These are phyloP conservation scores for Tolypeutes matacus DNA, from an alignment of 2,797 vertebrate species.

Conservation along the genomic window DNA sequence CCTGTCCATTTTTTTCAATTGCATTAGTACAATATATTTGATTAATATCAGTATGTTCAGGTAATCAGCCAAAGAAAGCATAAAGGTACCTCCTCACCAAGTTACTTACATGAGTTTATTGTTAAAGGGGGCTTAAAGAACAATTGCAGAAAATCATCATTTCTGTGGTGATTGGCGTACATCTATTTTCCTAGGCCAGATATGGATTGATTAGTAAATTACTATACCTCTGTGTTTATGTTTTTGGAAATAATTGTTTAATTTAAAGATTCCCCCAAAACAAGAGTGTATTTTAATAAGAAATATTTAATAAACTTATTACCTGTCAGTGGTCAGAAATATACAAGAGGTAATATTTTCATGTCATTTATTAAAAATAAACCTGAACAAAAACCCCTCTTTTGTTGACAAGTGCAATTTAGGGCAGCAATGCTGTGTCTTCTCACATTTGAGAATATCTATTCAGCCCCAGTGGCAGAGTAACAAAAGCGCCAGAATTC, in stretches of 20 bases:
- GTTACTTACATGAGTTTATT: conserved; percentile 31
- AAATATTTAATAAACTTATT: neutral
- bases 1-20: neutral
- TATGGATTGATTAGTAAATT: neutral
- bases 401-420: neutral
- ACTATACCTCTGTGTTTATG: neutral
- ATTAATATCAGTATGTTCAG: neutral
- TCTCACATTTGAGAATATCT: no score
- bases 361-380: neutral
- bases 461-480: neutral
- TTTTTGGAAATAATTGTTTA: neutral
- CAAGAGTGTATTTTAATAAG: neutral
- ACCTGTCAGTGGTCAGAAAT: neutral
- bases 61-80: neutral
- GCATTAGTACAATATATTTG: neutral
- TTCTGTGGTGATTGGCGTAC: neutral
- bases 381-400: neutral
- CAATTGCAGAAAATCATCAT: neutral
- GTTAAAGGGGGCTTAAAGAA: neutral
- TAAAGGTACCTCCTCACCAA: neutral
- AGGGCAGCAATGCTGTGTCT: neutral
- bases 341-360: neutral
- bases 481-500: neutral
- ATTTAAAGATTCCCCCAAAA: conserved; percentile 34
- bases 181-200: neutral